These are phyloP conservation scores for Zosterops japonicus DNA, from an alignment of 2,113 vertebrate genomes.

Conservation along the genomic window DNA sequence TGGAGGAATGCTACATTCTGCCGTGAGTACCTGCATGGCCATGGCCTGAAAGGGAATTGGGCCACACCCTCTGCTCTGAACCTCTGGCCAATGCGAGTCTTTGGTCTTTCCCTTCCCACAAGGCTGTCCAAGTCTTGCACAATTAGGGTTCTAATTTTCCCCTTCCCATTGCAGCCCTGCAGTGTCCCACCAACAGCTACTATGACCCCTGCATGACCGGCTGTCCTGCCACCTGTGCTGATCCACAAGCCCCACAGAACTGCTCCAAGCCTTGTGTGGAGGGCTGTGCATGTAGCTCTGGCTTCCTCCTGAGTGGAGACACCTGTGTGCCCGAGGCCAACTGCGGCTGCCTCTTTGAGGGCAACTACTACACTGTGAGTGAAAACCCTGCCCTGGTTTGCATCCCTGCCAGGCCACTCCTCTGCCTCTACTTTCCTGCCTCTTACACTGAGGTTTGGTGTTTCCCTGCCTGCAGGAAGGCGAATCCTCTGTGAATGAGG, in stretches of 20 bases:
- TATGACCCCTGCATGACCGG: no score
- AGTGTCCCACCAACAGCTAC: no score
- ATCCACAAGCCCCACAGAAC: not conserved
- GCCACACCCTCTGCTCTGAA: not conserved
- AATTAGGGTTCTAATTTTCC: no score
- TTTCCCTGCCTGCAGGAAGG: constrained; percentile 70
- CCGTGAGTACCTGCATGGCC: constrained; percentile 72
- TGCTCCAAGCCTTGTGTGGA: constrained; percentile 71
- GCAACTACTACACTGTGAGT: constrained; percentile 45
- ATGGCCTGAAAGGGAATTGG: not conserved
- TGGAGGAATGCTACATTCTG: constrained; percentile 83
- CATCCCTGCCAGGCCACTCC: not conserved
- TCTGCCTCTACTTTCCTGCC: not conserved
- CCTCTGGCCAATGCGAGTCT: not conserved
- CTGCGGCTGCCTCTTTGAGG: constrained; percentile 71
- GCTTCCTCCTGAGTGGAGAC: constrained; percentile 69
- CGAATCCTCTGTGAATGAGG: constrained; percentile 49
- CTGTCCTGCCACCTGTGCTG: no score
- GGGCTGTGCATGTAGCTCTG: constrained; percentile 68
- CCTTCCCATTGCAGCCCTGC: no score
- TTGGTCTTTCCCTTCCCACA: not conserved
- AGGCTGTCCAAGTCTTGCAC: no score
- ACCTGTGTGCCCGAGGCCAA: constrained; percentile 48
- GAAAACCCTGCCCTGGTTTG: not conserved
- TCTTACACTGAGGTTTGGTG: constrained; percentile 35